Conservation (phyloP, 2,797 vertebrate genomes). For the Premnoplex brunnescens region DNA sequence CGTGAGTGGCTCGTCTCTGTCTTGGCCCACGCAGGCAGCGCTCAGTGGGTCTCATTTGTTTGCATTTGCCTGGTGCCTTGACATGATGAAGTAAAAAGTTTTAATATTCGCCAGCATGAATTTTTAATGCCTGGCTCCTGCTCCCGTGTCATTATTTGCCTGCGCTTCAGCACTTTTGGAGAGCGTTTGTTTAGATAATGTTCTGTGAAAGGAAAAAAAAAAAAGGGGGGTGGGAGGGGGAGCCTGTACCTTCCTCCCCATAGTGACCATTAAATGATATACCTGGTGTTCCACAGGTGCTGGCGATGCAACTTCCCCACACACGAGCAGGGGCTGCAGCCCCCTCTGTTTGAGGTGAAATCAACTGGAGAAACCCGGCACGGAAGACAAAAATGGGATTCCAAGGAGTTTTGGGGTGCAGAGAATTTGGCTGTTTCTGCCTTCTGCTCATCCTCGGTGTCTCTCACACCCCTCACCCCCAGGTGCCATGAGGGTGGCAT, state of each 20-base stretch:
- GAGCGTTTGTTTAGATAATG: slow-evolving; percentile 69
- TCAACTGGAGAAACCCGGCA: neutral
- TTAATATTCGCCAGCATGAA: slow-evolving; percentile 75
- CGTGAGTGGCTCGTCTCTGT: neutral
- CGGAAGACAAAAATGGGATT: neutral
- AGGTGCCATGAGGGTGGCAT: rapidly evolving
- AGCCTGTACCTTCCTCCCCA: slow-evolving; percentile 14
- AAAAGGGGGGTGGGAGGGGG: neutral
- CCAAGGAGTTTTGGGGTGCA: neutral
- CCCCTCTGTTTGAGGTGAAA: neutral
- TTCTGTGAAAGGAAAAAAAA: slow-evolving; percentile 28
- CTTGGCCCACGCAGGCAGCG: slow-evolving; percentile 16
- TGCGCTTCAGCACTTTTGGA: slow-evolving; percentile 69
- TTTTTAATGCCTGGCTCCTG: slow-evolving; percentile 75
- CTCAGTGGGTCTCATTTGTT: slow-evolving; percentile 63
- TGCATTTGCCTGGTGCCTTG: slow-evolving; percentile 66
- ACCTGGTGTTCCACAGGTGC: slow-evolving; percentile 34
- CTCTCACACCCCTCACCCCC: neutral
- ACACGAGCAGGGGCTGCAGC: neutral
- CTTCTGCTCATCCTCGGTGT: neutral
- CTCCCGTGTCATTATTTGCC: slow-evolving; percentile 71
- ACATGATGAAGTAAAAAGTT: slow-evolving; percentile 73
- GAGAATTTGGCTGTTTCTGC: rapidly evolving
- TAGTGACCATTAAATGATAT: slow-evolving; percentile 66
- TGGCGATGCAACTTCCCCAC: slow-evolving; percentile 29